Percentiles rank a stretch among this genome's conserved stretches.
Evolutionary conservation across 2,797 vertebrate genomes (phyloP).

Genomic region (Melanotaenia nigrans): DNA sequence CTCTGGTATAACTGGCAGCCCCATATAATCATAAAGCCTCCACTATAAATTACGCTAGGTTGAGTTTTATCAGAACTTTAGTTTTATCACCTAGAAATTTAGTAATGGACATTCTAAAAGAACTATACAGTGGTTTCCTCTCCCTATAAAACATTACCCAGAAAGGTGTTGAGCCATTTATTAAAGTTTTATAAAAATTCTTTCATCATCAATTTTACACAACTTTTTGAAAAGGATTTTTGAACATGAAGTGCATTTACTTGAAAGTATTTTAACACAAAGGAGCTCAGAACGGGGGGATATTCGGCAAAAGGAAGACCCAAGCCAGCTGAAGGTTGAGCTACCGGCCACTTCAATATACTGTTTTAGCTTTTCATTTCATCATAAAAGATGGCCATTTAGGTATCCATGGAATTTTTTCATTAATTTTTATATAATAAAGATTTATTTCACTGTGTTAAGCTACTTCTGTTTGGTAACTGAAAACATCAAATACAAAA

Average conservation of each 20-base stretch:
- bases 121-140: neutral
- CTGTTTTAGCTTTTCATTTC: neutral
- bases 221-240: too few relatives aligned
- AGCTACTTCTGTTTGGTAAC: neutral
- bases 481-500: slow-evolving; percentile 1
- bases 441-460: neutral
- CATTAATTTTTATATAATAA: neutral
- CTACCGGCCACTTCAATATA: neutral
- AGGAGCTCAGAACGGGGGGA: too few relatives aligned
- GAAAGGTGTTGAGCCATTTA: too few relatives aligned
- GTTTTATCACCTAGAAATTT: too few relatives aligned
- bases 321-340: too few relatives aligned
- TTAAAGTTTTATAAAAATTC: too few relatives aligned
- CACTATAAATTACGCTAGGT: too few relatives aligned
- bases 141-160: neutral
- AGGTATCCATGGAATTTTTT: neutral
- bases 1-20: neutral
- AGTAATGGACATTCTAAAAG: neutral
- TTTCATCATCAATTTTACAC: too few relatives aligned
- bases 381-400: neutral
- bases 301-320: too few relatives aligned
- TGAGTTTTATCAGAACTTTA: too few relatives aligned
- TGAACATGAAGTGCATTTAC: too few relatives aligned
- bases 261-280: too few relatives aligned
- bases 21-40: neutral